Base-by-base conservation (phyloP, 2,113 vertebrate species). In the Oryzias curvinotus region DNA sequence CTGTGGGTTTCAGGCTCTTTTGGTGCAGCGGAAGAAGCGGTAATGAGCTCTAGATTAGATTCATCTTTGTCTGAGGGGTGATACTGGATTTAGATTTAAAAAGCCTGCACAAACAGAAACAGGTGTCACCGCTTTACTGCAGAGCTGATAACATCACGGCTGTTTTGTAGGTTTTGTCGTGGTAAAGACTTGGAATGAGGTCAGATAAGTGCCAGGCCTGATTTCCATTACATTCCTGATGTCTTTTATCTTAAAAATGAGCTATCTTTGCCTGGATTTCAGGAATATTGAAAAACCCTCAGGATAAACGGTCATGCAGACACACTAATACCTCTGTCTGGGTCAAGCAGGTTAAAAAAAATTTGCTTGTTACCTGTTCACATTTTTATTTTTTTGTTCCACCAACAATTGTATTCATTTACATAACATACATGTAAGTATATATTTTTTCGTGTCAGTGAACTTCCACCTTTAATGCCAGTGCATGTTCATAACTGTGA, bases 21-120 rank as follows among this genome's bases (percentile, higher is more conserved):
- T 65, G 48, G 56, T 44, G 46, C 2, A 26, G 71, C 51, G 75
- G 42, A 66, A 65, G 62, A 64, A 59, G 83, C 73, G 64, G 72
- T 72, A 81, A 77, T 76, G 76, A 76, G 75, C 63, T 68, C 66
- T 49, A 21, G 46, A 75, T 79, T 77, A 65, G 71, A 46, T 74
- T 86, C 74, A 49, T 21, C 61, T 82, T 68, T 56, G 51, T 73
- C 66, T 77, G 67, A 65, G 15, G 67, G 60, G 49, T 13, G 4
- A 44, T 54, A 68, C 43, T 7, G 14, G 55, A 41, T 23, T 45
- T 47, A 69, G 79, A 23, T 28, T 28, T 28, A 5, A 5, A 65
- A 30, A 68, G 66, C 65, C 75, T 1, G 25, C 28, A 41, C 53
- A 49, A 62, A 30, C 63, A 67, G 49, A 68, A 80, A 78, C 79